Evolutionary conservation across 2,888 invertebrate genomes (phyloP).

Genomic region (Salticus scenicus): DNA sequence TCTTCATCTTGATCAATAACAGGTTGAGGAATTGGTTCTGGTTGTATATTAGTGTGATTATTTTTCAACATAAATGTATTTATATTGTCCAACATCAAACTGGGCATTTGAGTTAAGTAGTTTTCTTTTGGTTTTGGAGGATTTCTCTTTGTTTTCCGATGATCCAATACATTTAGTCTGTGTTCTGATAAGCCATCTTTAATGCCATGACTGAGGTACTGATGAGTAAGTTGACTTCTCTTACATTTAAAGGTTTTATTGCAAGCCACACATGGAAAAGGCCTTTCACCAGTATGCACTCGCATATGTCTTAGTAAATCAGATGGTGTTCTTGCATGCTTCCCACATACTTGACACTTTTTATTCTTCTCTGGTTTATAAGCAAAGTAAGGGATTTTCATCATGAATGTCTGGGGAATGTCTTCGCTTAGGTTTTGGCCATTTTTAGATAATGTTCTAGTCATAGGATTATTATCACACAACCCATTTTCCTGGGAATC

Average conservation of each 20-base stretch:
- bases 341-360: conserved; percentile 63
- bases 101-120: conserved; percentile 55
- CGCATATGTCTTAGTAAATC: conserved; percentile 69
- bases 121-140: conserved; percentile 43
- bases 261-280: conserved; percentile 66
- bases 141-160: conserved; percentile 49
- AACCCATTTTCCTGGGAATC: not conserved
- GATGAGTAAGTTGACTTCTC: conserved; percentile 64
- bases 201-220: conserved; percentile 67
- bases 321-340: conserved; percentile 64
- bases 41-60: not conserved
- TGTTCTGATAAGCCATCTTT: conserved; percentile 64
- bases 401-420: conserved; percentile 55
- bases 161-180: conserved; percentile 52
- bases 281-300: conserved; percentile 67
- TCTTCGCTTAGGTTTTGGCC: conserved; percentile 27
- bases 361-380: conserved; percentile 60
- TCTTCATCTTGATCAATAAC: conserved; percentile 64
- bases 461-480: conserved; percentile 11
- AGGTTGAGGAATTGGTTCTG: not conserved
- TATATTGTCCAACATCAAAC: conserved; percentile 47
- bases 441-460: conserved; percentile 51
- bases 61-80: conserved; percentile 30
- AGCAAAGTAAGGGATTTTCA: conserved; percentile 33
- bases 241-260: conserved; percentile 64